Evolutionary conservation across 2,888 invertebrate genomes (phyloP).

Genomic region (Agonopterix arenella): DNA sequence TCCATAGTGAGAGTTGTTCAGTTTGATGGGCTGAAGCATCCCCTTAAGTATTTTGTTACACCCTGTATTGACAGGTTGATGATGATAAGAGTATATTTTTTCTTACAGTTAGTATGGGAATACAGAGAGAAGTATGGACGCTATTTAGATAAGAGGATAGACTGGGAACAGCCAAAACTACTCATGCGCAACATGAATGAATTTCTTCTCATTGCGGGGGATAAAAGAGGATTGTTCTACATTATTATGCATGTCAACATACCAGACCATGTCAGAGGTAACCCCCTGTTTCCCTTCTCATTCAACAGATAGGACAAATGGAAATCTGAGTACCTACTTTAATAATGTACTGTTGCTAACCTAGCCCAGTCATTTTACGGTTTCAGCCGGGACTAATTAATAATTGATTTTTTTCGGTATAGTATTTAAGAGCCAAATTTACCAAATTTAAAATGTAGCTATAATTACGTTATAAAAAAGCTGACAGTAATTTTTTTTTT

Average conservation of each 20-base stretch:
- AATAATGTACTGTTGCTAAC: too few relatives aligned
- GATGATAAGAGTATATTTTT: not conserved
- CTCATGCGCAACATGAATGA: slow-evolving; percentile 27
- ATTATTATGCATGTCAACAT: slow-evolving; percentile 21
- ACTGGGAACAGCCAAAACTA: slow-evolving; percentile 49
- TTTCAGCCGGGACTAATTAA: too few relatives aligned
- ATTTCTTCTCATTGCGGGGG: slow-evolving; percentile 38
- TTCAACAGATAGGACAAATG: not conserved
- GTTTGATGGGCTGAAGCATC: too few relatives aligned
- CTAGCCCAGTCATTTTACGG: too few relatives aligned
- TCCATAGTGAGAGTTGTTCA: too few relatives aligned
- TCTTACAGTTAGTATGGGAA: slow-evolving; percentile 29
- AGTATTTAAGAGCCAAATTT: too few relatives aligned
- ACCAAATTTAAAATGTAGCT: too few relatives aligned
- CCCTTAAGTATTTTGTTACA: too few relatives aligned
- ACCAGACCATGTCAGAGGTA: slow-evolving; percentile 24
- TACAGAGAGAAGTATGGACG: slow-evolving; percentile 27
- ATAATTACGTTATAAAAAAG: too few relatives aligned
- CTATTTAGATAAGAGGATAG: slow-evolving; percentile 24
- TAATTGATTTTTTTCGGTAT: too few relatives aligned
- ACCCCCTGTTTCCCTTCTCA: not conserved
- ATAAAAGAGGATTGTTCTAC: slow-evolving; percentile 40
- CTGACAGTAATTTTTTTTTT: too few relatives aligned
- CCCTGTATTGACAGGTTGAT: too few relatives aligned
- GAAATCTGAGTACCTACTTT: not conserved